phyloP scores from a whole-genome alignment of 2,888 invertebrate species.

The Drosophila mimica region DNA sequence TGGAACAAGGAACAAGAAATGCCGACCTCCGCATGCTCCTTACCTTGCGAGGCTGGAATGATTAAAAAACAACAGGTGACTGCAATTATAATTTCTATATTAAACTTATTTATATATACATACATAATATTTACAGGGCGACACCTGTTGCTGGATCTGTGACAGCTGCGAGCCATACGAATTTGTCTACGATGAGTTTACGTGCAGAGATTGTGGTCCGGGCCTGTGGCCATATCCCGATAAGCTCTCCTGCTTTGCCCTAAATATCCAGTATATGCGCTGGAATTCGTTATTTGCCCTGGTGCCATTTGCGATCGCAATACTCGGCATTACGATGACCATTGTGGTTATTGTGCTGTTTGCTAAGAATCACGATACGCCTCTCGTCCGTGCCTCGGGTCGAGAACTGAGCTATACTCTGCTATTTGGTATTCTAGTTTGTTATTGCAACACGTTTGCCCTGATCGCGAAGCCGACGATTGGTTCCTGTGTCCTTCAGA shows the following conservation, averaged over 20 bases:
- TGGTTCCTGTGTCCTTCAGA: conserved; percentile 88
- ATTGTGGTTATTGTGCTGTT: conserved; percentile 87
- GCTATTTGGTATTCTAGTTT: conserved; percentile 89
- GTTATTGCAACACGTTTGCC: conserved; percentile 90
- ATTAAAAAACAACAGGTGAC: conserved; percentile 88
- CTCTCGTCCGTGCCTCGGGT: conserved; percentile 92
- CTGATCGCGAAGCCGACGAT: conserved; percentile 89
- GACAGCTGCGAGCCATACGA: conserved; percentile 90
- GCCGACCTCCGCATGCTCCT: conserved; percentile 89
- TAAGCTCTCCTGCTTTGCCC: conserved; percentile 87
- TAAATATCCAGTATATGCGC: conserved; percentile 88
- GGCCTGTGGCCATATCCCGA: conserved; percentile 88
- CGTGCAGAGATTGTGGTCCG: conserved; percentile 88
- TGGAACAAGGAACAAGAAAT: conserved; percentile 86
- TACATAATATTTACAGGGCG: conserved; percentile 85
- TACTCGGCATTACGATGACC: conserved; percentile 88
- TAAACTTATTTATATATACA: not conserved
- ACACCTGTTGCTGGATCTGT: conserved; percentile 92
- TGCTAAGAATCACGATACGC: conserved; percentile 89
- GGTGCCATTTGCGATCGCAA: conserved; percentile 88
- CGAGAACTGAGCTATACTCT: conserved; percentile 91
- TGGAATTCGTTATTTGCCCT: conserved; percentile 89
- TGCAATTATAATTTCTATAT: not conserved
- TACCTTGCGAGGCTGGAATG: conserved; percentile 89
- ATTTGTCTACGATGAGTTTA: conserved; percentile 88